phyloP scores from a whole-genome alignment of 2,797 vertebrate species.

The Psittacula derbiana region DNA sequence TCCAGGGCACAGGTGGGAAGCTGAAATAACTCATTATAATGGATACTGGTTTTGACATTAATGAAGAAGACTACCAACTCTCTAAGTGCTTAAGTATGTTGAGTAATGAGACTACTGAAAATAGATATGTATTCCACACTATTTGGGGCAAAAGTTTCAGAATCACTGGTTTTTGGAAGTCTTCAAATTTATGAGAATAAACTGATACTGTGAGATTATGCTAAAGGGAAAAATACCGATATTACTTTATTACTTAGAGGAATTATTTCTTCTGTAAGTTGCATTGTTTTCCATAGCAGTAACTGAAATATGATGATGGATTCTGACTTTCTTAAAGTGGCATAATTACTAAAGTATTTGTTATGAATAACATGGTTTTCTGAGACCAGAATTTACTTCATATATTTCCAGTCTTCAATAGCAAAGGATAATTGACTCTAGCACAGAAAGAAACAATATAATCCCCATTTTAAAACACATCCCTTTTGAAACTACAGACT shows the following conservation, averaged over 20 bases:
- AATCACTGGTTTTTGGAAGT: rapidly evolving
- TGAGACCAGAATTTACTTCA: background rate
- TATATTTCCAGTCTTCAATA: background rate
- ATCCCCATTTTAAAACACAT: background rate
- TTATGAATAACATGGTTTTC: background rate
- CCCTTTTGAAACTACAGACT: background rate
- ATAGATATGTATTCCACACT: background rate
- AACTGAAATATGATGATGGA: background rate
- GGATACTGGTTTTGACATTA: background rate
- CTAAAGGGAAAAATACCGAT: background rate
- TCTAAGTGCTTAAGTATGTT: background rate
- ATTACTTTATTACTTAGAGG: background rate
- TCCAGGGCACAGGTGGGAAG: background rate
- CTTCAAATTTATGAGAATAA: background rate
- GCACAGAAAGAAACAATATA: background rate
- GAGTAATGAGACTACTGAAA: background rate
- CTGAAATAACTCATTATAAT: background rate
- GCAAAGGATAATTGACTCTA: background rate
- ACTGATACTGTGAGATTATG: background rate
- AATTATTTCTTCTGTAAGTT: background rate
- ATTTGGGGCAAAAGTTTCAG: background rate
- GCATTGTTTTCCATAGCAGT: background rate
- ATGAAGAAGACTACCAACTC: background rate
- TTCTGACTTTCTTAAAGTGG: background rate
- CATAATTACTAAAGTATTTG: background rate